Evolutionary conservation across 2,888 invertebrate genomes (phyloP).

Genomic region (Cabera pusaria): DNA sequence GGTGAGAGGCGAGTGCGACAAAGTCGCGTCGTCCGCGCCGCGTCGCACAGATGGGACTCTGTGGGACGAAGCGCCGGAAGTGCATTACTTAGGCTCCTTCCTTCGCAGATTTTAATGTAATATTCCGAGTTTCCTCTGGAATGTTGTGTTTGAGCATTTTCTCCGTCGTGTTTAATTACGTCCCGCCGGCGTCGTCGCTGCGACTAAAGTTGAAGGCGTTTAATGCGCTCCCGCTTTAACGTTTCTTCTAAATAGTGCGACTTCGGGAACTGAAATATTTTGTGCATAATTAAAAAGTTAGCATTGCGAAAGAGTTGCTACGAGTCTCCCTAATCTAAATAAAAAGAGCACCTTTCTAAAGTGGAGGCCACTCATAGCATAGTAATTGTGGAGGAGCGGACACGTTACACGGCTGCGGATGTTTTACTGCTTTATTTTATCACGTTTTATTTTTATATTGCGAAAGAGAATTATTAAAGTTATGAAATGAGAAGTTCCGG

Average conservation of each 20-base stretch:
- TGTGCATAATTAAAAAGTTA: constrained; percentile 31
- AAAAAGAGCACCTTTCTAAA: constrained; percentile 13
- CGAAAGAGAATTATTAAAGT: constrained; percentile 13
- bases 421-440: constrained; percentile 13
- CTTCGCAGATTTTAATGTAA: constrained; percentile 52
- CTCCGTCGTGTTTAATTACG: constrained; percentile 44
- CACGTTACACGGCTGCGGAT: constrained; percentile 10
- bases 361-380: constrained; percentile 9
- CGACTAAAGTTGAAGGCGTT: constrained; percentile 28
- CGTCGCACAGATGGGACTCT: constrained; percentile 33
- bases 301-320: constrained; percentile 10
- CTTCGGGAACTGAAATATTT: constrained; percentile 36
- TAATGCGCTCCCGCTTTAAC: constrained; percentile 39
- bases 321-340: constrained; percentile 10
- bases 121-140: constrained; percentile 44
- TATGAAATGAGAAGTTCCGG: constrained; percentile 11
- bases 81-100: constrained; percentile 52
- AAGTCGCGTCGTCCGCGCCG: constrained; percentile 25
- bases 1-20: constrained; percentile 26
- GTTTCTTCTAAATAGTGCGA: constrained; percentile 36
- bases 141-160: constrained; percentile 46
- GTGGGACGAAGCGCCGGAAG: constrained; percentile 38
- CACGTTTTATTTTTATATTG: too few relatives aligned
- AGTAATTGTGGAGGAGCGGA: constrained; percentile 8
- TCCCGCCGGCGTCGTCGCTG: constrained; percentile 24